A percentile compares a stretch with the other conserved stretches of the same genome.
Conservation (phyloP, 2,797 vertebrate genomes). For the Spondyliosoma cantharus region DNA sequence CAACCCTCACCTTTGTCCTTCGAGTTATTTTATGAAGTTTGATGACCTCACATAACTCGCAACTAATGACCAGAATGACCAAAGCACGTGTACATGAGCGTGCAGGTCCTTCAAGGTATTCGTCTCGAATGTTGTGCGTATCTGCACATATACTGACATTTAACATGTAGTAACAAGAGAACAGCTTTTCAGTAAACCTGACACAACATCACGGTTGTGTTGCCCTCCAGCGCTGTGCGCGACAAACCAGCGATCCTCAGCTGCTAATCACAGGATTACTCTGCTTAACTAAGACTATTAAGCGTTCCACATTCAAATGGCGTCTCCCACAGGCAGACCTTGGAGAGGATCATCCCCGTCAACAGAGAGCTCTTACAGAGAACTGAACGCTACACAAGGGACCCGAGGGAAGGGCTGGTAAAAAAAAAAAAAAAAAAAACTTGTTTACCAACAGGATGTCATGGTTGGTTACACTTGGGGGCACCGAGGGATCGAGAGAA, state of each 20-base stretch:
- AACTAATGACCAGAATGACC: neutral
- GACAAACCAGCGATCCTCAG: constrained; percentile 61
- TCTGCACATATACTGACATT: neutral
- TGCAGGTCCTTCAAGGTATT: neutral
- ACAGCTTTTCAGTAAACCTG: neutral
- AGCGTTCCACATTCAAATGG: constrained; percentile 73
- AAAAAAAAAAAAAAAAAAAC: constrained; percentile 34
- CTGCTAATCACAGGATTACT: constrained; percentile 81
- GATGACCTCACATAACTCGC: neutral
- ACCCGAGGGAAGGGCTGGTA: constrained; percentile 27
- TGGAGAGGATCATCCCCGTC: constrained; percentile 70
- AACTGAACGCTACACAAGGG: constrained; percentile 23
- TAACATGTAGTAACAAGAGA: neutral
- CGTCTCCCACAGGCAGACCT: constrained; percentile 73
- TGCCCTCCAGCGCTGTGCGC: constrained; percentile 40
- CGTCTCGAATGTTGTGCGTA: neutral
- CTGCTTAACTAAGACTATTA: constrained; percentile 81
- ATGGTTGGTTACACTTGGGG: constrained; percentile 46
- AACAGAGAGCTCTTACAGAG: constrained; percentile 46
- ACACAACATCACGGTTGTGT: constrained; percentile 8
- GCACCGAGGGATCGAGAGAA: constrained; percentile 11
- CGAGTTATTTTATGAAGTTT: neutral
- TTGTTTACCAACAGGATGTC: constrained; percentile 62
- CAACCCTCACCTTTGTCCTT: neutral
- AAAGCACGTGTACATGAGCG: neutral